phyloP scores from a whole-genome alignment of 2,113 vertebrate genomes.

The Scartelaos histophorus region DNA sequence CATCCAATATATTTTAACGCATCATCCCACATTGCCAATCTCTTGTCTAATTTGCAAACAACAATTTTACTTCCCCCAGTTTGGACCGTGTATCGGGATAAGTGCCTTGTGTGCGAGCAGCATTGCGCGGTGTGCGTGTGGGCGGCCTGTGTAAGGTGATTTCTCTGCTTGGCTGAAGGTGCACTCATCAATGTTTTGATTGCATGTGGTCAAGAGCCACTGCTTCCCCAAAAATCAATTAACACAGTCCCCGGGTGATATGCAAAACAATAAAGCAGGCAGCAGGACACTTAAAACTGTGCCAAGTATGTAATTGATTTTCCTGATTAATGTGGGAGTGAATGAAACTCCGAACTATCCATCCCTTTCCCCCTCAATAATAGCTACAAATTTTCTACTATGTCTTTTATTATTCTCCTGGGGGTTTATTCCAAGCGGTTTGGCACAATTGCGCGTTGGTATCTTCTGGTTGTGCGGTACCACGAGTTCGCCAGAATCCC shows the following conservation, averaged over 20 bases:
- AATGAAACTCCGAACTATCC: slow-evolving; percentile 9
- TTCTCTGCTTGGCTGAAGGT: slow-evolving; percentile 13
- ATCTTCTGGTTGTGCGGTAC: slow-evolving; percentile 26
- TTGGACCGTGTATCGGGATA: neutral
- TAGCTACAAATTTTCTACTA: neutral
- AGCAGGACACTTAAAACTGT: slow-evolving; percentile 10
- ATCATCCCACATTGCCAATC: slow-evolving; percentile 1
- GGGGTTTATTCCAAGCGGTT: slow-evolving; percentile 16
- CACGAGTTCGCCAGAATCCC: slow-evolving; percentile 45
- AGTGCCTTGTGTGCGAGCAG: neutral
- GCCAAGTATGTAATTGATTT: slow-evolving; percentile 21
- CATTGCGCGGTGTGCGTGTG: neutral
- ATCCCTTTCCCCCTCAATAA: slow-evolving; percentile 3
- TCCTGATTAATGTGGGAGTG: slow-evolving; percentile 9
- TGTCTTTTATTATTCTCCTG: slow-evolving; percentile 5
- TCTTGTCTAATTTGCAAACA: slow-evolving; percentile 5
- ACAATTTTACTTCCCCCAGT: slow-evolving; percentile 7
- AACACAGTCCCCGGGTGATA: slow-evolving; percentile 14
- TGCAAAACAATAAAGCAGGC: slow-evolving; percentile 22
- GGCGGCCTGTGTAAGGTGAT: slow-evolving; percentile 7
- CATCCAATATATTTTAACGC: neutral
- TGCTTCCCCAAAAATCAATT: slow-evolving; percentile 25
- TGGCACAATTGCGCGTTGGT: slow-evolving; percentile 7
- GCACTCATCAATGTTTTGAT: slow-evolving; percentile 11
- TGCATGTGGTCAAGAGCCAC: slow-evolving; percentile 5